Base-by-base conservation (phyloP, 2,888 invertebrate genomes). In the Limenitis camilla region DNA sequence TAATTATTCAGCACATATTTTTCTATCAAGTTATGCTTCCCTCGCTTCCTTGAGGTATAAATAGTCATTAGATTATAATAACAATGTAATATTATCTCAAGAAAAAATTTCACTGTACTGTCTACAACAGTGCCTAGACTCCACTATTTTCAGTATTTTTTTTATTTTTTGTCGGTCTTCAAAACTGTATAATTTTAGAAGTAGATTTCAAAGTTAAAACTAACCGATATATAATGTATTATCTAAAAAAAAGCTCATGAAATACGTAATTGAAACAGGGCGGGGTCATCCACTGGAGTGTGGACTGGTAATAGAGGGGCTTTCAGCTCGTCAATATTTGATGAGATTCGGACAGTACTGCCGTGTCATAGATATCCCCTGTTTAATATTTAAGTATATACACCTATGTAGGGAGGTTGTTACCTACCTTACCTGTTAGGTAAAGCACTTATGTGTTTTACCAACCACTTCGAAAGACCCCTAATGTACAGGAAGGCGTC, bases 251-350 rank as follows among this genome's bases (percentile, higher is more conserved):
- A 35, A 48, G 44, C 40, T 47, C 47, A 38, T 19, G 7, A 9
- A n/a, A 29, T 44, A 38, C 39, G 56, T 62, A 62, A 65, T 61
- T 61, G 60, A 56, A 60, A 51, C 44, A 41, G 60, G 68, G 69
- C 63, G 68, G 63, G 61, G 68, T 71, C 67, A 76, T 81, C 76
- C 62, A 60, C 58, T 73, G 78, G 80, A 71, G 19, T 52, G 60
- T 59, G 61, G 43, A 6, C 43, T 49, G 62, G 66, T 65, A 59
- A 63, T 66, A 47, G 40, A 63, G 67, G 74, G 67, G 80, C 78
- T 81, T 81, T 74, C 68, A 68, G 62, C 53, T 56, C 69, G 69
- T 85, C 78, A 84, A 85, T 85, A 81, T 82, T 85, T 80, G 79
- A 86, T 84, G 81, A 78, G 78, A 66, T 71, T 77, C 78, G 81